Conservation (phyloP, 2,797 vertebrate species). For the Spondyliosoma cantharus region DNA sequence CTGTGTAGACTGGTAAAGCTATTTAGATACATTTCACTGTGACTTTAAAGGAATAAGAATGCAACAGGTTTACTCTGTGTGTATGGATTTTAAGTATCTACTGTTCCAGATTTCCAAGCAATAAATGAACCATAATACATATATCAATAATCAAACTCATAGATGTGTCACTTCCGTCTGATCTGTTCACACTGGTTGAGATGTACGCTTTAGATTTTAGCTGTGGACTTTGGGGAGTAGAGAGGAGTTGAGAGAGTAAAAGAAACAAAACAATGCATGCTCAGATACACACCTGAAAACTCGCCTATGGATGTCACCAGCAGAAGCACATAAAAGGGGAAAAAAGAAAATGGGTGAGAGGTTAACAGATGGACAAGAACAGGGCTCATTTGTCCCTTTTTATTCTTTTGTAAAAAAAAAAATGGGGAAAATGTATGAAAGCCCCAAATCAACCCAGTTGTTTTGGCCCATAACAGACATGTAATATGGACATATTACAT, state of each 20-base stretch:
- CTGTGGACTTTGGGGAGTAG: constrained; percentile 21
- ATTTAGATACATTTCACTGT: constrained; percentile 31
- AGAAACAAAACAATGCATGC: constrained; percentile 69
- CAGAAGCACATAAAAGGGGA: constrained; percentile 87
- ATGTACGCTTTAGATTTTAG: neutral
- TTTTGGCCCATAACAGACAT: neutral
- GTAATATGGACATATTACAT: neutral
- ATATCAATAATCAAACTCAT: neutral
- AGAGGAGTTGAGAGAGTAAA: constrained; percentile 37
- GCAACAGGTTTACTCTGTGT: neutral
- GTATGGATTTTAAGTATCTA: neutral
- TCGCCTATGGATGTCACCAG: constrained; percentile 94
- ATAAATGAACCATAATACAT: neutral
- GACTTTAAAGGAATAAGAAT: constrained; percentile 42
- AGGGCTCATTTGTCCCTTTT: constrained; percentile 68
- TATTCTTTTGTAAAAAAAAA: constrained; percentile 45
- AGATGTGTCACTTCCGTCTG: neutral
- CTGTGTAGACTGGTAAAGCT: neutral
- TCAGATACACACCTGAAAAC: constrained; percentile 99
- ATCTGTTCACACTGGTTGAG: constrained; percentile 11
- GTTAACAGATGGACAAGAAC: constrained; percentile 80
- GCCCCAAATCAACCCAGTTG: neutral
- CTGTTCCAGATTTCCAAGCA: neutral
- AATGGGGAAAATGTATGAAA: constrained; percentile 32
- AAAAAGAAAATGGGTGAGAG: constrained; percentile 87